Evolutionary conservation across 2,113 vertebrate species (phyloP), one percentile per base, ranked within the genome.

Genomic region (Clarias batrachus): DNA sequence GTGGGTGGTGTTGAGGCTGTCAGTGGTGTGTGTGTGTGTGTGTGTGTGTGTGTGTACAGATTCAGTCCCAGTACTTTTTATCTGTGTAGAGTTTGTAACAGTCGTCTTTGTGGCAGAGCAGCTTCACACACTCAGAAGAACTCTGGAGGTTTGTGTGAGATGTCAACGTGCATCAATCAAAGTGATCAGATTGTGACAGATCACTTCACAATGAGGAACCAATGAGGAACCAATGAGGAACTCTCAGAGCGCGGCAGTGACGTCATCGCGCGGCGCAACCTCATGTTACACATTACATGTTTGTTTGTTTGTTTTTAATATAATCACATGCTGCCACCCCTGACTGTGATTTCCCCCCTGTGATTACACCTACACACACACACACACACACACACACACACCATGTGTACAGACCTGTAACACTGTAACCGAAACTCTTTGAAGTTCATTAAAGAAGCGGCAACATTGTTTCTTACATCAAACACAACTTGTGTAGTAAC

Each of bases 401-500:
- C 41, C 41, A n/a, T 76, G 73, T 76, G 23, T 76, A 76, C 73
- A 76, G 10, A 78, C 52, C 76, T 57, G 76, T 19, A 78, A 54
- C 70, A 70, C 70, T 16, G 37, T 52, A 74, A 74, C 73, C 23
- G 11, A 52, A 79, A 59, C 54, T 27, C 30, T 12, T 14, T 10
- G 17, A 7, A n/a, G 52, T 78, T 57, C n/a, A 57, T 19, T 11
- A 57, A 78, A n/a, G 16, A 78, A 59, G 1, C 54, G 10, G 52
- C 1, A 30, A 78, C 54, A 56, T 0, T 17, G n/a, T 27, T 9
- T 23, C 37, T 23, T 11, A 41, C 0, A 41, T 21, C 21, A 74
- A 48, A 74, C 48, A 48, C 71, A 74, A 48, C 71, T 74, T 41
- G 1, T 74, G 37, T 48, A 23, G 10, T 21, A 76, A 6, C n/a